A percentile compares a stretch with the other conserved stretches of the same genome.
phyloP scores from a whole-genome alignment of 2,113 vertebrate species.

The Ptilorrhoa leucosticta region DNA sequence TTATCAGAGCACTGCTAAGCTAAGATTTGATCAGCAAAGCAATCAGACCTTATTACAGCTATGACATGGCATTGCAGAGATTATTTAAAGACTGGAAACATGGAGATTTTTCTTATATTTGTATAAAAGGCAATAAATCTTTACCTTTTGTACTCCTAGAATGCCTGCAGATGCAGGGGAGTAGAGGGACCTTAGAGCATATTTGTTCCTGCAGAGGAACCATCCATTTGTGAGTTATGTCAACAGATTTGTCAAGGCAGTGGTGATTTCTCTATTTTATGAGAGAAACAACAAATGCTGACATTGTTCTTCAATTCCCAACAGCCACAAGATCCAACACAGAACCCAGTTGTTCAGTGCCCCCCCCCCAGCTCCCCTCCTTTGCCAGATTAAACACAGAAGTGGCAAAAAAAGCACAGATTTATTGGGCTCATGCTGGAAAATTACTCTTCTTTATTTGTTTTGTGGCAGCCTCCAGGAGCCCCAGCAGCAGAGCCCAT shows the following conservation, averaged over 20 bases:
- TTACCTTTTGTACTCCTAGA: neutral
- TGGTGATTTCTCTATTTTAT: neutral
- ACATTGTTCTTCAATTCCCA: neutral
- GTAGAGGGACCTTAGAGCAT: neutral
- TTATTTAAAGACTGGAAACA: neutral
- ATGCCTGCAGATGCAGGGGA: neutral
- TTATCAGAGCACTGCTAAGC: neutral
- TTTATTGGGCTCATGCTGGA: neutral
- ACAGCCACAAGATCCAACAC: neutral
- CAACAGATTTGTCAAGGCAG: neutral
- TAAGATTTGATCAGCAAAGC: slow-evolving; percentile 3
- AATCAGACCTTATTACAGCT: neutral
- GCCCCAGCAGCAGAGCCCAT: neutral
- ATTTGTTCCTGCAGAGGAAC: neutral
- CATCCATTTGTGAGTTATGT: neutral
- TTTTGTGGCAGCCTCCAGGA: neutral
- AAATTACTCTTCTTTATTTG: neutral
- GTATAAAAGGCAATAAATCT: neutral
- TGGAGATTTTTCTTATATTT: neutral
- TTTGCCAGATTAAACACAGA: neutral
- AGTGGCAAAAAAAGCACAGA: neutral
- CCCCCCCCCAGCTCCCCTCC: neutral
- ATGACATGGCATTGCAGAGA: neutral
- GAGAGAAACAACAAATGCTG: neutral
- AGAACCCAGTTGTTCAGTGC: neutral